phyloP scores from a whole-genome alignment of 2,888 invertebrate genomes.

The Aphidius colemani region DNA sequence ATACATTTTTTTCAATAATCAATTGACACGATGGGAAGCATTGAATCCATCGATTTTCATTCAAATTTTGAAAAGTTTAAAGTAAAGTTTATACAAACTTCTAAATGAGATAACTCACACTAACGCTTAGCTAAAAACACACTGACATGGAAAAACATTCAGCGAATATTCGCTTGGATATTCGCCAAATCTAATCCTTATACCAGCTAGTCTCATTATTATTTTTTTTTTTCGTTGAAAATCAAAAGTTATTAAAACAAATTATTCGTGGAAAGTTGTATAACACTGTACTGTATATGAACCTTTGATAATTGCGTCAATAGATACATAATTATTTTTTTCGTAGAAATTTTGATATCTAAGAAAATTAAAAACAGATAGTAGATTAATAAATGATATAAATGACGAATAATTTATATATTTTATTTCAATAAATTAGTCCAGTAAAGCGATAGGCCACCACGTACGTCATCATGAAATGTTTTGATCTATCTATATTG shows the following conservation, averaged over 20 bases:
- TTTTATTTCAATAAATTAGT: too few relatives aligned
- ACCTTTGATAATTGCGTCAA: too few relatives aligned
- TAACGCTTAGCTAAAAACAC: neutral
- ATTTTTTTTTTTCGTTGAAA: too few relatives aligned
- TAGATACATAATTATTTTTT: too few relatives aligned
- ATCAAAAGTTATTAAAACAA: too few relatives aligned
- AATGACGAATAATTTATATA: too few relatives aligned
- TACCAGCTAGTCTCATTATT: too few relatives aligned
- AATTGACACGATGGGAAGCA: neutral
- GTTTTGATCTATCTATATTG: neutral
- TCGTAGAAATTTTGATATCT: too few relatives aligned
- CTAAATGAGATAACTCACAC: slow-evolving; percentile 15
- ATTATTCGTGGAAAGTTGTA: too few relatives aligned
- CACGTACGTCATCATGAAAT: neutral
- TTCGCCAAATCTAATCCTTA: slow-evolving; percentile 36
- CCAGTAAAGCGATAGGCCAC: neutral
- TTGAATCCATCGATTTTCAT: slow-evolving; percentile 18
- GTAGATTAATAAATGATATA: too few relatives aligned
- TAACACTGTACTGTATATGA: too few relatives aligned
- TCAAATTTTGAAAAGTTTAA: neutral
- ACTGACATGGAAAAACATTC: slow-evolving; percentile 21
- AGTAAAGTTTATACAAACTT: slow-evolving; percentile 21
- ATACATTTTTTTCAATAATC: neutral
- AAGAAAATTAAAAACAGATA: too few relatives aligned
- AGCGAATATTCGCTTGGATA: slow-evolving; percentile 25